Evolutionary conservation across 2,797 vertebrate species (phyloP), one percentile per base, ranked within the genome.

Genomic region (Lepilemur ruficaudatus): DNA sequence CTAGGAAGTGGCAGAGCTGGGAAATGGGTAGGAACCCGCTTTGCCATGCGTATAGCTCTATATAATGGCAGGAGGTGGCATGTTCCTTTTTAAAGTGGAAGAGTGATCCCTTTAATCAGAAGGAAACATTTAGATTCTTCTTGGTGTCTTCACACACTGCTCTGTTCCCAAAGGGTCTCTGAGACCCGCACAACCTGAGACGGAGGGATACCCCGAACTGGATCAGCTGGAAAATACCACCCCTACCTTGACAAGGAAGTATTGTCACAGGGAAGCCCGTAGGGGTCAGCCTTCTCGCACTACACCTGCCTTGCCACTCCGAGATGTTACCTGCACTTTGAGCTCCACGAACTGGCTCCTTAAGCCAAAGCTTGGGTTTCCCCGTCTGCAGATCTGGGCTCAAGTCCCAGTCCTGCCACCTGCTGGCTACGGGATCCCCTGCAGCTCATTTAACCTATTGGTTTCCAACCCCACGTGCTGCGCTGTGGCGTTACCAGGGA

Each of bases 401-500:
- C 46, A 10, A 63, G 72, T 48, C 46, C 38, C 20, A 35, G 59
- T 7, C 52, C 84, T 25, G 92, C 87, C 92, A 72, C 46, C 89
- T 95, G 83, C 95, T 2, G 10, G 70, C 72, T 0, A 13, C 12
- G 41, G 11, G 7, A 32, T 41, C 5, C 0, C 2, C 0, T 57
- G 35, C 46, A 63, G 5, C 43, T 63, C 59, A 38, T 17, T 84
- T 52, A 52, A 52, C 30, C 20, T 14, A 0, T 13, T 0, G 41
- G 41, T 13, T 69, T 32, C 35, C 61, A 3, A 28, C 25, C 2
- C 57, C 23, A 12, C 20, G 70, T 20, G 4, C 0, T 20, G 5
- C 0, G 1, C 17, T 35, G 8, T 5, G 0, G 14, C 14, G 28
- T 69, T 3, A 25, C 5, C 4, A 67, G 70, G 13, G 12, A 0